Percentiles rank a stretch among this genome's conserved stretches.
Evolutionary conservation across 2,113 vertebrate species (phyloP).

Genomic region (Nycticebus coucang): DNA sequence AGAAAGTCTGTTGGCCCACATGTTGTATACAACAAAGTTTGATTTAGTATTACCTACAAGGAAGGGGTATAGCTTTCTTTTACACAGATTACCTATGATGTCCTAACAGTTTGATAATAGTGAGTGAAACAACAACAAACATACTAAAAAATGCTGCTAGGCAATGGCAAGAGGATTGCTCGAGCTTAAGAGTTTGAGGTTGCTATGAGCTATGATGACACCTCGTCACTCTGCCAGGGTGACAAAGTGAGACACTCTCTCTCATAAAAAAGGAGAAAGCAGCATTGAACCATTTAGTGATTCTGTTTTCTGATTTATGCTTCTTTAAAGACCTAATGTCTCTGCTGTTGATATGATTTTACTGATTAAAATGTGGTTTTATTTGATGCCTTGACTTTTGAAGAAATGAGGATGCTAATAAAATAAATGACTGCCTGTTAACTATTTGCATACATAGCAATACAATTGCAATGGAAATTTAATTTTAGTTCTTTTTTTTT

Average conservation of each 20-base stretch:
- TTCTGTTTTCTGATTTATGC: neutral
- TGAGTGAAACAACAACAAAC: neutral
- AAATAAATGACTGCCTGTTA: neutral
- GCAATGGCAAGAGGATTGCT: neutral
- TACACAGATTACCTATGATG: neutral
- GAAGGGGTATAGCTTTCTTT: neutral
- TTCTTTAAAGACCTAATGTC: neutral
- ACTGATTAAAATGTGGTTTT: neutral
- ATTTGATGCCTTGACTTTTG: neutral
- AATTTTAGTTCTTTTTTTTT: neutral
- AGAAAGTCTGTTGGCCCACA: neutral
- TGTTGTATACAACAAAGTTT: neutral
- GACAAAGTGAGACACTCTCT: too few relatives aligned
- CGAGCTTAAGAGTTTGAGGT: too few relatives aligned
- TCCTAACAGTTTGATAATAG: neutral
- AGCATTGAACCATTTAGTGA: neutral
- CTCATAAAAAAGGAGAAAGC: neutral
- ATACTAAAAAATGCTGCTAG: neutral
- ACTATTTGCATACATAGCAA: neutral
- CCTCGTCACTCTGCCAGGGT: too few relatives aligned
- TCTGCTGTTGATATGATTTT: neutral
- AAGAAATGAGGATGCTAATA: neutral
- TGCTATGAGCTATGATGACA: too few relatives aligned
- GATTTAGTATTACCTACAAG: neutral
- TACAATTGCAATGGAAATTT: neutral